A percentile compares a stretch with the other conserved stretches of the same genome.
Conservation (phyloP, 2,113 vertebrate species). For the Ceratotherium simum region DNA sequence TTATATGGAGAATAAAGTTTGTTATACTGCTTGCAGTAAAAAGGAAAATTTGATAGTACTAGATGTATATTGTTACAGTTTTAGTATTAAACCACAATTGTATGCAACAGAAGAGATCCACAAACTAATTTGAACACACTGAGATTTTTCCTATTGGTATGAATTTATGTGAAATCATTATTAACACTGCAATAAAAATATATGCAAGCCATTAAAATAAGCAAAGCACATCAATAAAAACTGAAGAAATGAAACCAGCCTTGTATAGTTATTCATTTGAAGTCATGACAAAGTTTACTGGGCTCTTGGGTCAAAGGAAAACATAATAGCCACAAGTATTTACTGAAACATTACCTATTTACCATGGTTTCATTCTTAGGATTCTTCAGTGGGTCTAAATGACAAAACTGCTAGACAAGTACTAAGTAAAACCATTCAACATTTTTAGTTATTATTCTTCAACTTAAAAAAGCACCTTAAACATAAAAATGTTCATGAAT, state of each 20-base stretch:
- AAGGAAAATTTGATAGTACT: constrained; percentile 47
- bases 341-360: neutral
- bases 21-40: constrained; percentile 34
- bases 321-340: neutral
- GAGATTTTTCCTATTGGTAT: constrained; percentile 5
- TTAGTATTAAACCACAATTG: constrained; percentile 61
- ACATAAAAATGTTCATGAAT: neutral
- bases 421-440: neutral
- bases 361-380: neutral
- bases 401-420: neutral
- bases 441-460: neutral
- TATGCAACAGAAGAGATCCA: neutral
- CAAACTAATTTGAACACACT: constrained; percentile 49
- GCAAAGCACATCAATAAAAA: constrained; percentile 24
- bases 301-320: constrained; percentile 44
- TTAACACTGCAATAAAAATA: constrained; percentile 62
- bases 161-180: constrained; percentile 14
- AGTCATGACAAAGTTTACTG: constrained; percentile 44
- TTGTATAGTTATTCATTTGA: constrained; percentile 37
- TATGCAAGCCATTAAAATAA: constrained; percentile 22
- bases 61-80: neutral
- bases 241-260: neutral
- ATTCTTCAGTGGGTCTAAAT: neutral
- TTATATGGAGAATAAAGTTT: constrained; percentile 50
- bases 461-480: neutral